A percentile compares a stretch with the other conserved stretches of the same genome.
Conservation (phyloP, 1,140 invertebrate genomes). For the Babylonia areolata region DNA sequence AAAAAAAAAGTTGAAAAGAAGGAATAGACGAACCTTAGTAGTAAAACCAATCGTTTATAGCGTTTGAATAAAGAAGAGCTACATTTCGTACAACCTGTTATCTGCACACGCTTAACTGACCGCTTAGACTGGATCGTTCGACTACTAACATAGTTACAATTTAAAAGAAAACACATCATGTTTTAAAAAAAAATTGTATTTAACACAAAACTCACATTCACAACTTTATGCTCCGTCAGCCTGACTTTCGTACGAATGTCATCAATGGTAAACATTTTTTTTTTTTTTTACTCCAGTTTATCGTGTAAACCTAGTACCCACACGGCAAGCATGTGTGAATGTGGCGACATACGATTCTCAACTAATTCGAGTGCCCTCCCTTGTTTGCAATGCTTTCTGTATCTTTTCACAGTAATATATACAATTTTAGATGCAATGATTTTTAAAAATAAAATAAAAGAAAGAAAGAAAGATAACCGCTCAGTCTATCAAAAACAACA, state of each 20-base stretch:
- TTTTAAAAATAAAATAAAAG: neutral
- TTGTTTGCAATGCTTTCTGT: neutral
- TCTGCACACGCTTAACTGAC: no score
- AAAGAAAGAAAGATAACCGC: neutral
- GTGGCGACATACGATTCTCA: neutral
- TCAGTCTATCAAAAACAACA: neutral
- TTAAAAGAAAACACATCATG: no score
- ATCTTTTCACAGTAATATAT: neutral
- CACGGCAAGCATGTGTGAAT: neutral
- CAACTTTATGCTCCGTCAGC: conserved; percentile 68
- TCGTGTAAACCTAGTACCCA: neutral
- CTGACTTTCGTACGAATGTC: conserved; percentile 70
- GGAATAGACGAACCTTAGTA: no score
- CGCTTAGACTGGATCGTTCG: no score
- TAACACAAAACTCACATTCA: conserved; percentile 62
- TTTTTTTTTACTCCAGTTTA: no score
- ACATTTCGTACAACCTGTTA: no score
- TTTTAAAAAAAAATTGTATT: no score
- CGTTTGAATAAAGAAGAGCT: no score
- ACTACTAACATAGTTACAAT: no score
- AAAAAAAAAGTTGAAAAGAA: no score
- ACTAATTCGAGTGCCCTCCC: neutral
- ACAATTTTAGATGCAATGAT: no score
- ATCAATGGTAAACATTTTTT: conserved; percentile 55
- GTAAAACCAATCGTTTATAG: no score